Evolutionary conservation across 2,113 vertebrate genomes (phyloP), one percentile per base, ranked within the genome.

Genomic region (Grammomys surdaster): DNA sequence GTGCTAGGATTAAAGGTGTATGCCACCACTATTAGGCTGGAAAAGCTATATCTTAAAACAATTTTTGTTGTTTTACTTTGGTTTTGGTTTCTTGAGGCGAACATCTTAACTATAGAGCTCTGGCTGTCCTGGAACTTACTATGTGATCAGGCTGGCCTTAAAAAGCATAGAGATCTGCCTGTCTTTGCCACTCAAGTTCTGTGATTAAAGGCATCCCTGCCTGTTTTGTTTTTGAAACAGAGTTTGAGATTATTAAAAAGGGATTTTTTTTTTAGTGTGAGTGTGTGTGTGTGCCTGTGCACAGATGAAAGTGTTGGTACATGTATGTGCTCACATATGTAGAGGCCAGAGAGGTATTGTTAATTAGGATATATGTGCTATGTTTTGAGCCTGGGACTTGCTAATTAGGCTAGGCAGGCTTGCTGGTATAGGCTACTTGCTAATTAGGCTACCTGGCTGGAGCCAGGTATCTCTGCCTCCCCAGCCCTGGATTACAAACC

Each of bases 41-140:
- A 51, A 87, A 69, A 94, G 88, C 26, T 91, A 75, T 67, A 28
- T 67, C 17, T 33, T 86, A 36, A 20, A 86, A 46, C 40, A 86
- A 69, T 46, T 36, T 48, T 43, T 65, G 16, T 67, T 48, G 36
- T 46, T 67, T 67, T 67, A 48, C 26, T 87, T 86, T 86, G 4
- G 16, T 46, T 67, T 46, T 10, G 0, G 1, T 56, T 48, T 86
- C 48, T 48, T 48, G 60, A 67, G 28, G 31, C 40, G 67, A 86
- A 43, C 20, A 0, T 63, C 56, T 36, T 54, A 82, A 16, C 80
- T 84, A 84, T 43, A 26, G 40, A 84, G 56, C 24, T 84, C 22
- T 63, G 3, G n/a, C n/a, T 63, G 3, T 63, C 24, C n/a, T 43
- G n/a, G n/a, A 63, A 84, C 40, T 75, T 43, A 24, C 9, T 75